These are phyloP conservation scores for Mormyrus hasselquistii DNA, from an alignment of 2,797 vertebrate genomes.

Conservation along the genomic window DNA sequence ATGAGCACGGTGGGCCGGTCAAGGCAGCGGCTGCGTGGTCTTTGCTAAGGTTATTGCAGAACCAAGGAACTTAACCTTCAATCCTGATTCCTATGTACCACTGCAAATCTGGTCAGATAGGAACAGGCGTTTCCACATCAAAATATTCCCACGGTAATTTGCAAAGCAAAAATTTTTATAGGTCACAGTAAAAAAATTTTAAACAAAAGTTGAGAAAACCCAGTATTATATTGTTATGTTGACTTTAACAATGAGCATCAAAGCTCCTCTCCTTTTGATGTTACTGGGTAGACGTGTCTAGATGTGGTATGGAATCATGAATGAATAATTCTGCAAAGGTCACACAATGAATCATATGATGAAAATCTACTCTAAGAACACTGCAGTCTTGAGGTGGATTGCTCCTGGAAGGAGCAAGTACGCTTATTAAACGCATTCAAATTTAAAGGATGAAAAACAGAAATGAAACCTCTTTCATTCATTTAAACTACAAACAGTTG, in stretches of 20 bases:
- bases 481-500: not conserved
- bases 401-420: not conserved
- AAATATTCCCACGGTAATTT: not conserved
- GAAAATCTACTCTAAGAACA: not conserved
- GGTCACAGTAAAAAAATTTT: not conserved
- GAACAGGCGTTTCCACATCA: not conserved
- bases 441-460: not conserved
- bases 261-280: not conserved
- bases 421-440: not conserved
- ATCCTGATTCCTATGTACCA: not conserved
- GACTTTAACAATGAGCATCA: not conserved
- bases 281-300: not conserved
- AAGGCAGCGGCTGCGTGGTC: not conserved
- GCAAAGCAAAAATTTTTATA: not conserved
- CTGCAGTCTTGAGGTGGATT: not conserved
- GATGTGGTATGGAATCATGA: not conserved
- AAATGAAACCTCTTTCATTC: not conserved
- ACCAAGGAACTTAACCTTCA: not conserved
- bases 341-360: conserved; percentile 6
- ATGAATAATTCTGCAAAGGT: conserved; percentile 8
- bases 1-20: not conserved
- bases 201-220: not conserved
- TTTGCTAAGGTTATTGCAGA: not conserved
- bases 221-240: not conserved
- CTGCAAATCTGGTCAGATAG: not conserved